phyloP scores from a whole-genome alignment of 2,797 vertebrate genomes.

The Sorex maritimensis region DNA sequence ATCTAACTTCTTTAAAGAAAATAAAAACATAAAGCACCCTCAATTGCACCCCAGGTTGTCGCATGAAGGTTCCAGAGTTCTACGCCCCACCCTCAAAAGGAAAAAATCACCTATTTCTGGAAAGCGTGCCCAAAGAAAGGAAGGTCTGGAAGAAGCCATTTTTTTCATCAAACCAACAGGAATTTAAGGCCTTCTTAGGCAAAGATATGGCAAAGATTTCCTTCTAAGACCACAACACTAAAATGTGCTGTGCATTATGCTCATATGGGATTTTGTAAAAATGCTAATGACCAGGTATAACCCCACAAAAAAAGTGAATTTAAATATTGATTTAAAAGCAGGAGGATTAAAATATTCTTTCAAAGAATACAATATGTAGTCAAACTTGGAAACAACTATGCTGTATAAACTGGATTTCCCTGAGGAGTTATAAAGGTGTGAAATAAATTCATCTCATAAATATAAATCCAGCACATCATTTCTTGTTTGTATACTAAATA shows the following conservation, averaged over 20 bases:
- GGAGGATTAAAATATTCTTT: background rate
- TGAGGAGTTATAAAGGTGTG: background rate
- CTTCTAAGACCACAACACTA: background rate
- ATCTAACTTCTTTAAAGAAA: no score
- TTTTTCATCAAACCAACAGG: background rate
- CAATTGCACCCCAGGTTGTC: no score
- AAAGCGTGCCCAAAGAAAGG: background rate
- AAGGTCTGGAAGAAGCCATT: background rate
- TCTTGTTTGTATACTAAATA: background rate
- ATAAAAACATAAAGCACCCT: no score
- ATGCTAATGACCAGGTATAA: background rate
- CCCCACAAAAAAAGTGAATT: background rate
- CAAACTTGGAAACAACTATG: background rate
- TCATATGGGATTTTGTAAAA: constrained; percentile 1
- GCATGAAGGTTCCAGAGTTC: no score
- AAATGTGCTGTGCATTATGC: background rate
- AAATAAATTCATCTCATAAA: constrained; percentile 27
- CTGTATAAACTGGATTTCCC: background rate
- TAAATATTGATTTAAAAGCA: background rate
- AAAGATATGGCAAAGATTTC: background rate
- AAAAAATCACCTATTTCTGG: no score
- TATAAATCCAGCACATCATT: background rate
- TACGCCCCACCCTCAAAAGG: no score
- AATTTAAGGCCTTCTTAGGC: background rate
- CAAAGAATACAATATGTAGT: background rate